phyloP scores from a whole-genome alignment of 2,888 invertebrate genomes.

The Euplagia quadripunctaria region DNA sequence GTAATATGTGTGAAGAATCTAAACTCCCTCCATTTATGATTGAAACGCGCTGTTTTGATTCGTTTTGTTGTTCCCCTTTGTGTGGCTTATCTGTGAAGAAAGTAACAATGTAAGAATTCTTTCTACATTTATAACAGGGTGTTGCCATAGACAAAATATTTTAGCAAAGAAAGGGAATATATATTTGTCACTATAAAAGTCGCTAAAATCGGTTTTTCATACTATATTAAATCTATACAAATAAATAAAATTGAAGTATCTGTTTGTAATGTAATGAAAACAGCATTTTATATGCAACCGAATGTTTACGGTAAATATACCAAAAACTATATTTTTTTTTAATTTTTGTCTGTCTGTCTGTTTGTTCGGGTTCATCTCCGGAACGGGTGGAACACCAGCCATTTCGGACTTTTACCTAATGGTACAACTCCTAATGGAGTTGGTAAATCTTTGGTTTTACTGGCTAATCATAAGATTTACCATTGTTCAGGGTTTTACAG shows the following conservation, averaged over 20 bases:
- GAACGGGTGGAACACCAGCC: neutral
- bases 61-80: conserved; percentile 10
- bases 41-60: conserved; percentile 9
- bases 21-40: neutral
- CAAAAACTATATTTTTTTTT: no score
- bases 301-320: no score
- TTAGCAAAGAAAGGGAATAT: neutral
- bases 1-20: neutral
- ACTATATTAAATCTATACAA: no score
- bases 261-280: no score
- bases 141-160: neutral
- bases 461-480: no score
- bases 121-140: neutral
- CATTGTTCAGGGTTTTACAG: no score
- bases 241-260: no score
- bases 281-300: no score
- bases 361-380: neutral
- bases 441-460: no score
- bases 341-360: neutral
- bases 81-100: neutral
- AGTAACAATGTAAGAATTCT: neutral
- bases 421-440: no score
- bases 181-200: neutral
- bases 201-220: neutral
- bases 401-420: no score